Evolutionary conservation across 2,888 invertebrate species (phyloP).

Genomic region (Belgica antarctica): DNA sequence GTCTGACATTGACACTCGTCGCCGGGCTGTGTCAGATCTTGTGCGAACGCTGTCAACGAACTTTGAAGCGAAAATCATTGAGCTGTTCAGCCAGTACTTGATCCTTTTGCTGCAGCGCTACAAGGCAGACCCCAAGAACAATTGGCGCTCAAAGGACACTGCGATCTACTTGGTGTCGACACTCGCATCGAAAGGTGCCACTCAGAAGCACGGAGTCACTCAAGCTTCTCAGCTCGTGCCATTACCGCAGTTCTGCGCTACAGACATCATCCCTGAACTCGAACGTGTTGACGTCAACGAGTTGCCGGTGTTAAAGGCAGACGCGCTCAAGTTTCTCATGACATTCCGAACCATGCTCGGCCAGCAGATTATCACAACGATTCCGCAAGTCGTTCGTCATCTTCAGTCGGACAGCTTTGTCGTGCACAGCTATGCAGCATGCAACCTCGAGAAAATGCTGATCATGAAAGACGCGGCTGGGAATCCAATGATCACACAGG

Average conservation of each 20-base stretch:
- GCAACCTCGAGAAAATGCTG: conserved; percentile 83
- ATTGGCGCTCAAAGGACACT: conserved; percentile 95
- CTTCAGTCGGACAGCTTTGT: conserved; percentile 76
- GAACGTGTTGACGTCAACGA: conserved; percentile 74
- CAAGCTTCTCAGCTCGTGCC: conserved; percentile 87
- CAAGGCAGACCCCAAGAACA: conserved; percentile 66
- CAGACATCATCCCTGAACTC: conserved; percentile 84
- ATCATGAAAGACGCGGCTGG: conserved; percentile 66
- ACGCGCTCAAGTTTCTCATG: conserved; percentile 94
- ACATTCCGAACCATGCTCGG: conserved; percentile 90
- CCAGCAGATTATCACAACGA: conserved; percentile 68
- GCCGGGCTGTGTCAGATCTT: conserved; percentile 95
- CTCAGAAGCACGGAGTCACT: conserved; percentile 87
- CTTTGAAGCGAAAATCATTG: conserved; percentile 84
- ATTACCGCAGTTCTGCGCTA: conserved; percentile 81
- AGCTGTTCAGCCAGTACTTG: conserved; percentile 83
- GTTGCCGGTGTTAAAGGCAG: conserved; percentile 90
- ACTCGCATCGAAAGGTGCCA: conserved; percentile 84
- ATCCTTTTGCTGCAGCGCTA: conserved; percentile 76
- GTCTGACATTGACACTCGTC: conserved; percentile 93
- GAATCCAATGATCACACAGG: conserved; percentile 50
- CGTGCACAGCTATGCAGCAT: conserved; percentile 93
- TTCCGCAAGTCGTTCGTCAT: conserved; percentile 78
- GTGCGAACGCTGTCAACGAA: conserved; percentile 86
- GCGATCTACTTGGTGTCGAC: conserved; percentile 96